Evolutionary conservation across 2,113 vertebrate species (phyloP).

Genomic region (Accipiter virgatus): DNA sequence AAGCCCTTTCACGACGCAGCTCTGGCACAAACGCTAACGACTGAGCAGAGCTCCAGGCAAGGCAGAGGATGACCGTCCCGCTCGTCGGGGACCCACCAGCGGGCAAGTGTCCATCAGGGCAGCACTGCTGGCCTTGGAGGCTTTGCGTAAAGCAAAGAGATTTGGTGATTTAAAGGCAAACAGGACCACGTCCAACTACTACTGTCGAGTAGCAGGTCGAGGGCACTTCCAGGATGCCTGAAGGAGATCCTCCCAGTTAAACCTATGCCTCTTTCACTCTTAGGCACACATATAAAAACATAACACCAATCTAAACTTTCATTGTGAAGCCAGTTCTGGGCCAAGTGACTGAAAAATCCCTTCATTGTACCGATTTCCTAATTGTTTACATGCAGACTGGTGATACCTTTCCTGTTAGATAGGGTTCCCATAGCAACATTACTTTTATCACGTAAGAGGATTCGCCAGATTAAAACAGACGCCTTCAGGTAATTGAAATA

Average conservation of each 20-base stretch:
- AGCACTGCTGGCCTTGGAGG: not conserved
- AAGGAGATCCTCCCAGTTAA: not conserved
- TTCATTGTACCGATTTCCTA: slow-evolving; percentile 19
- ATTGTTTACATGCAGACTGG: slow-evolving; percentile 26
- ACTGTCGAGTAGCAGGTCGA: no score
- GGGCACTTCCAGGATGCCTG: not conserved
- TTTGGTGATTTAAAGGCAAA: not conserved
- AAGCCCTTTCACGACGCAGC: not conserved
- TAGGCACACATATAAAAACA: fast-evolving
- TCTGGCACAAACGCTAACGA: not conserved
- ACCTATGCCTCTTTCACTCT: not conserved
- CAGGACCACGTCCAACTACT: fast-evolving
- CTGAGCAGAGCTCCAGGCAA: not conserved
- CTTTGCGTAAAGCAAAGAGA: not conserved
- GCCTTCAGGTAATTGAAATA: slow-evolving; percentile 67
- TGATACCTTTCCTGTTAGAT: slow-evolving; percentile 51
- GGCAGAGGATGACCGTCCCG: not conserved
- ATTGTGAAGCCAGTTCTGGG: not conserved
- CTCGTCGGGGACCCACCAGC: not conserved
- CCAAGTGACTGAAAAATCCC: slow-evolving; percentile 1
- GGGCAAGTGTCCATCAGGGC: not conserved
- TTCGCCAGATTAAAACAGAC: slow-evolving; percentile 59
- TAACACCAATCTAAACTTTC: not conserved
- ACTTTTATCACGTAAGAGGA: slow-evolving; percentile 64
- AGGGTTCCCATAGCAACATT: slow-evolving; percentile 72